These are phyloP conservation scores for Lerema accius DNA, from an alignment of 1,140 invertebrate species.

Conservation along the genomic window DNA sequence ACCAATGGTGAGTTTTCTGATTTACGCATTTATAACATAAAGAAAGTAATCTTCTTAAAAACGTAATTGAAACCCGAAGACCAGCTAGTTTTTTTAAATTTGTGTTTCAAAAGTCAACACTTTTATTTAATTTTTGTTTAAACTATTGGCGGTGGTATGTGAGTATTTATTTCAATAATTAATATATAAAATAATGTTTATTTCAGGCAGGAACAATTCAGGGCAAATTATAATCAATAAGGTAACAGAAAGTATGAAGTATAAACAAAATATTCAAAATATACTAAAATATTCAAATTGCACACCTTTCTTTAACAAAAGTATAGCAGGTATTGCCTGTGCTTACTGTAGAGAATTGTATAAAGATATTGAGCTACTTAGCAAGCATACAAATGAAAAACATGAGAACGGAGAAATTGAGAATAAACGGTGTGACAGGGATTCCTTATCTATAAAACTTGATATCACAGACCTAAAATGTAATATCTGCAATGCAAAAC, in stretches of 20 bases:
- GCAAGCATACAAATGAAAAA: conserved; percentile 45
- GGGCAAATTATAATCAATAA: conserved; percentile 41
- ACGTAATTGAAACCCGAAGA: no score
- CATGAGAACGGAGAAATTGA: conserved; percentile 51
- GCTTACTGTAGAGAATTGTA: conserved; percentile 63
- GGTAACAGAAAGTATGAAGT: conserved; percentile 57
- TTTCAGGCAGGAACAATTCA: conserved; percentile 52
- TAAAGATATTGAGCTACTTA: conserved; percentile 42
- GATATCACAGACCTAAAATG: conserved; percentile 69
- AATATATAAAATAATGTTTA: no score
- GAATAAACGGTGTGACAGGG: conserved; percentile 55
- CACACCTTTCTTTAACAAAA: conserved; percentile 69
- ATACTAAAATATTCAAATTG: conserved; percentile 71
- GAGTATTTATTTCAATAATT: no score
- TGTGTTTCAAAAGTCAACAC: no score
- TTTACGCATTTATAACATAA: no score
- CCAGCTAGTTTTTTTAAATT: no score
- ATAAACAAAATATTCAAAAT: conserved; percentile 60
- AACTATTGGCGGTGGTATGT: no score
- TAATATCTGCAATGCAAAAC: conserved; percentile 47
- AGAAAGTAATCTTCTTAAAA: no score
- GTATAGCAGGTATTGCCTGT: conserved; percentile 60
- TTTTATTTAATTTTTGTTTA: no score
- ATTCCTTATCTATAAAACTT: conserved; percentile 66
- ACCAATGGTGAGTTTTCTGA: conserved; percentile 4